Percentiles rank a stretch among this genome's conserved stretches.
Evolutionary conservation across 2,113 vertebrate genomes (phyloP).

Genomic region (Corapipo altera): DNA sequence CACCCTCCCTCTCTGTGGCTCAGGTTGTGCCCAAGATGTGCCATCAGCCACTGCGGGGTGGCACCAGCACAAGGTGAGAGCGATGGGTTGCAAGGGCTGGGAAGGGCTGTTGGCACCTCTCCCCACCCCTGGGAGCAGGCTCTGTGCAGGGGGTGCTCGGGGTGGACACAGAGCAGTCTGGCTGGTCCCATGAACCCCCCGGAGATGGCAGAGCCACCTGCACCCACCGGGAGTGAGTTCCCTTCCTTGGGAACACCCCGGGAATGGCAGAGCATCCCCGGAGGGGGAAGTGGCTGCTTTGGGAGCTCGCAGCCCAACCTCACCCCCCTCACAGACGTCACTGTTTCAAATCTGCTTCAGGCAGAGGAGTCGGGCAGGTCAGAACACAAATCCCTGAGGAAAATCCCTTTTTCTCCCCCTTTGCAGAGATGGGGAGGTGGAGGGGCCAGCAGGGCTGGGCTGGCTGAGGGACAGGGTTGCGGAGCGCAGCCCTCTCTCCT

Average conservation of each 20-base stretch:
- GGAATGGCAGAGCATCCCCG: neutral
- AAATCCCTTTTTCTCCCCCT: rapidly evolving
- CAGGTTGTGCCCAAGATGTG: neutral
- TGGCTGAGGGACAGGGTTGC: neutral
- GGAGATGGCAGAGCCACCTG: neutral
- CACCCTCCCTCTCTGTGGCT: neutral
- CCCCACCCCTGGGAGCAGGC: rapidly evolving
- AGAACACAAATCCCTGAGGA: neutral
- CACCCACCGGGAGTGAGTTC: too few species aligned
- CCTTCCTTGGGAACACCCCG: neutral
- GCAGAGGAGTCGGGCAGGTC: neutral
- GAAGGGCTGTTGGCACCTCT: neutral
- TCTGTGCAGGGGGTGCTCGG: neutral
- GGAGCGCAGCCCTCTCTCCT: neutral
- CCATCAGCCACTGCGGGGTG: rapidly evolving
- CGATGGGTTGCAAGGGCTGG: neutral
- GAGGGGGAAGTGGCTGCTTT: neutral
- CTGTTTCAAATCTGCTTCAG: neutral
- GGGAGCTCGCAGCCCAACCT: neutral
- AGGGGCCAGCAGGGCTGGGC: neutral
- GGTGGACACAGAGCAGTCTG: neutral
- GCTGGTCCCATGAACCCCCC: neutral
- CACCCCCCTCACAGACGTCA: neutral
- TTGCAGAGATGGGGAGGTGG: neutral
- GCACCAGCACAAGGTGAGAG: neutral